Evolutionary conservation across 2,113 vertebrate genomes (phyloP).

Genomic region (Lagopus leucura): DNA sequence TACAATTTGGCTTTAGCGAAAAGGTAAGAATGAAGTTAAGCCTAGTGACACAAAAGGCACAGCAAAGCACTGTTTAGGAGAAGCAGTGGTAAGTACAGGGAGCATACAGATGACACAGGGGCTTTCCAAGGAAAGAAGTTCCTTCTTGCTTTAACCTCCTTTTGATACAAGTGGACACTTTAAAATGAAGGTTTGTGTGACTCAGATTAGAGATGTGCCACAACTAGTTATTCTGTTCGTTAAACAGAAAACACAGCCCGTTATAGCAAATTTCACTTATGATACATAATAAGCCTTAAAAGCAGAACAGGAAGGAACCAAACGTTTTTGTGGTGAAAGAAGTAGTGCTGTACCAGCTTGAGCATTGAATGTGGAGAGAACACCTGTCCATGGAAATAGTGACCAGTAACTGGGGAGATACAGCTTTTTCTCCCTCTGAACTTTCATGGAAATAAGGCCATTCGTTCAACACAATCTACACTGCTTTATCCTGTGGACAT

Average conservation of each 20-base stretch:
- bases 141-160: background rate
- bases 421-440: background rate
- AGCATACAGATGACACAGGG: background rate
- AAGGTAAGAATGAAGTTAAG: background rate
- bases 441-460: constrained; percentile 23
- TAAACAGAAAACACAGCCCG: background rate
- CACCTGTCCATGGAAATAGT: background rate
- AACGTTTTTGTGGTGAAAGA: background rate
- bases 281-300: background rate
- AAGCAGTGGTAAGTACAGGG: background rate
- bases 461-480: background rate
- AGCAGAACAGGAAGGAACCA: background rate
- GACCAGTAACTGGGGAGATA: background rate
- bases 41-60: background rate
- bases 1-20: background rate
- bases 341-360: background rate
- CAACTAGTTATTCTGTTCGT: background rate
- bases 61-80: background rate
- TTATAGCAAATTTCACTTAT: background rate
- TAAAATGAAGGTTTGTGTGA: background rate
- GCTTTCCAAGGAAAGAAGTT: background rate
- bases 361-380: background rate
- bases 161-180: background rate
- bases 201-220: background rate
- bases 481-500: constrained; percentile 11